Conservation (phyloP, 2,888 invertebrate genomes). For the Cheilosia soror region DNA sequence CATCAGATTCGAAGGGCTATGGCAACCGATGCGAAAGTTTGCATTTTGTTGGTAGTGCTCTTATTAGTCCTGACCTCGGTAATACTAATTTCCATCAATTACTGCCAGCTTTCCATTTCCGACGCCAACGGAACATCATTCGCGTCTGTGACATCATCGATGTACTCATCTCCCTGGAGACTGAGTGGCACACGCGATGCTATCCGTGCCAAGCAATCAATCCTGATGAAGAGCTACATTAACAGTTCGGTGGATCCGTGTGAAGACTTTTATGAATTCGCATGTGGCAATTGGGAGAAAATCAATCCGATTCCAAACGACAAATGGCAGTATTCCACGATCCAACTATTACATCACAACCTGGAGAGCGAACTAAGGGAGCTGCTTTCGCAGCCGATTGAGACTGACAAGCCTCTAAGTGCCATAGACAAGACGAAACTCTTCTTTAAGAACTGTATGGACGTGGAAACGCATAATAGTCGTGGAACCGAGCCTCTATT, state of each 20-base stretch:
- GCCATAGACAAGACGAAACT: conserved; percentile 65
- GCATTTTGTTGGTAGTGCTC: conserved; percentile 13
- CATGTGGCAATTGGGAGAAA: conserved; percentile 73
- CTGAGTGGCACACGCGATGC: conserved; percentile 21
- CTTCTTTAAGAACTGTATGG: conserved; percentile 55
- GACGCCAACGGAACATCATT: not conserved
- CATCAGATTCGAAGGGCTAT: not conserved
- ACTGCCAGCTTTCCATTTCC: not conserved
- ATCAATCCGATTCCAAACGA: conserved; percentile 69
- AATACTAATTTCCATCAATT: conserved; percentile 28
- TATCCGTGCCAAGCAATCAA: conserved; percentile 37
- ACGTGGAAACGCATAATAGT: conserved; percentile 13
- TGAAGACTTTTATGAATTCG: conserved; percentile 71
- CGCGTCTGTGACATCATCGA: not conserved
- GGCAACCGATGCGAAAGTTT: conserved; percentile 7
- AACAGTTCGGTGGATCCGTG: conserved; percentile 66
- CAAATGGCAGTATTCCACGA: conserved; percentile 44
- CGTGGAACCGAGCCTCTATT: conserved; percentile 54
- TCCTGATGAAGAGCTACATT: conserved; percentile 59
- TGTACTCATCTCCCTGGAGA: conserved; percentile 27
- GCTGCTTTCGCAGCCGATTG: conserved; percentile 40
- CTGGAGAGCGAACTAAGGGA: conserved; percentile 38
- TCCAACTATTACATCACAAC: conserved; percentile 30
- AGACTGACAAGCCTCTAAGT: conserved; percentile 3
- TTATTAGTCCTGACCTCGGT: conserved; percentile 10